Evolutionary conservation across 92 coral and sea anemone genomes (phyloP).

Genomic region (Actinostola sp.): DNA sequence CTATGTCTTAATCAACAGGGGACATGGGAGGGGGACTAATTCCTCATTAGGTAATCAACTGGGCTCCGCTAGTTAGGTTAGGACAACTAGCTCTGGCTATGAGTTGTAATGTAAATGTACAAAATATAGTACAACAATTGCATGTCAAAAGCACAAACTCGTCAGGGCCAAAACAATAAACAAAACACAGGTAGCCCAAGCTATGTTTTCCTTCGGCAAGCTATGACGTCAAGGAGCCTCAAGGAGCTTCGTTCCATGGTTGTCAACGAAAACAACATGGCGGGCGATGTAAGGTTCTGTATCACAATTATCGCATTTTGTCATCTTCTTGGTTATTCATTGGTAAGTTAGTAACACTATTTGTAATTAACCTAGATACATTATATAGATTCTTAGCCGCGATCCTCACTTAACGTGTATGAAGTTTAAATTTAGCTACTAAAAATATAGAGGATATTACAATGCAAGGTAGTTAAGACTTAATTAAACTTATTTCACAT

Average conservation of each 20-base stretch:
- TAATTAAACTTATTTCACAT: constrained; percentile 19
- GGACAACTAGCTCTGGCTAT: no score
- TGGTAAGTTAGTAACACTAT: not conserved
- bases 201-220: no score
- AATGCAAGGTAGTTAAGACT: not conserved
- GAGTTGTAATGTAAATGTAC: no score
- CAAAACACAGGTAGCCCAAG: no score
- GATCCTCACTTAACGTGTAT: not conserved
- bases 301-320: not conserved
- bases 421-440: not conserved
- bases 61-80: no score
- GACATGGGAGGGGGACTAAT: no score
- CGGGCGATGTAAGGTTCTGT: constrained; percentile 1
- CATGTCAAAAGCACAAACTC: no score
- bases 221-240: constrained; percentile 13
- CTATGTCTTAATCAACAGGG: no score
- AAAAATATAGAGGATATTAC: not conserved
- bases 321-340: constrained; percentile 4
- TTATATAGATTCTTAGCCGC: not conserved
- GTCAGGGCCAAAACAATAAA: no score
- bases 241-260: constrained; percentile 38
- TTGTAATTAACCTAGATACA: not conserved
- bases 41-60: no score
- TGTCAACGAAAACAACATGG: constrained; percentile 22
- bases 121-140: no score